These are phyloP conservation scores for Seriola aureovittata DNA, from an alignment of 2,113 vertebrate species.

Conservation along the genomic window DNA sequence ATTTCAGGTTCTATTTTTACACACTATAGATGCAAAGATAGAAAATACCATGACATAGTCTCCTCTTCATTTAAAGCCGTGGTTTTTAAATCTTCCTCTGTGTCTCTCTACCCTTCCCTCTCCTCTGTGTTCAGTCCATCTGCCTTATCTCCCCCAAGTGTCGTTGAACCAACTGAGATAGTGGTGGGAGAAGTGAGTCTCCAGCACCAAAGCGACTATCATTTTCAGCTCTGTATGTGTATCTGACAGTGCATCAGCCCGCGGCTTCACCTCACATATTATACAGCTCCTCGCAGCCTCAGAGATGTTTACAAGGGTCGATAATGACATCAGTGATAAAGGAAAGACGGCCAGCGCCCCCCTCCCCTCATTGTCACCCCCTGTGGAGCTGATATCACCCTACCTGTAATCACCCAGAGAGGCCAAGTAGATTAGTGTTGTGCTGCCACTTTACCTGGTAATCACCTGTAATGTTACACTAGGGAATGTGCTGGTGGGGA, in stretches of 20 bases:
- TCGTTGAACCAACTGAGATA: slow-evolving; percentile 62
- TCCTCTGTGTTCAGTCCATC: slow-evolving; percentile 55
- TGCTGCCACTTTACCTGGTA: slow-evolving; percentile 51
- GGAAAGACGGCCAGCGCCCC: slow-evolving; percentile 20
- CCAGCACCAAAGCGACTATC: slow-evolving; percentile 57
- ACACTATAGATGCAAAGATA: not conserved
- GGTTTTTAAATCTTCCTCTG: slow-evolving; percentile 50
- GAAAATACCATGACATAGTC: slow-evolving; percentile 18
- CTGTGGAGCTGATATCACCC: slow-evolving; percentile 39
- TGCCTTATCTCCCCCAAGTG: slow-evolving; percentile 64
- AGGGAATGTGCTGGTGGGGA: slow-evolving; percentile 23
- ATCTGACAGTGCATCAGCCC: slow-evolving; percentile 71
- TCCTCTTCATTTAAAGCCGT: slow-evolving; percentile 43
- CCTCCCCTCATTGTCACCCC: not conserved
- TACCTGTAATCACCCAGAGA: slow-evolving; percentile 56
- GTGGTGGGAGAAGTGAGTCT: slow-evolving; percentile 56
- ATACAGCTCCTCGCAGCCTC: slow-evolving; percentile 51
- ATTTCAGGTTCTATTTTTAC: slow-evolving; percentile 23
- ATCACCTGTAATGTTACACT: slow-evolving; percentile 61
- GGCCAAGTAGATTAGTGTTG: slow-evolving; percentile 42
- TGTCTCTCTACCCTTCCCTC: slow-evolving; percentile 25
- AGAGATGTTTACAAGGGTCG: slow-evolving; percentile 66
- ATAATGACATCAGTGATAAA: slow-evolving; percentile 73
- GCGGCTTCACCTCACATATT: slow-evolving; percentile 55
- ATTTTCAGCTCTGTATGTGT: slow-evolving; percentile 65